phyloP scores from a whole-genome alignment of 2,113 vertebrate genomes.

The Pterocles gutturalis region DNA sequence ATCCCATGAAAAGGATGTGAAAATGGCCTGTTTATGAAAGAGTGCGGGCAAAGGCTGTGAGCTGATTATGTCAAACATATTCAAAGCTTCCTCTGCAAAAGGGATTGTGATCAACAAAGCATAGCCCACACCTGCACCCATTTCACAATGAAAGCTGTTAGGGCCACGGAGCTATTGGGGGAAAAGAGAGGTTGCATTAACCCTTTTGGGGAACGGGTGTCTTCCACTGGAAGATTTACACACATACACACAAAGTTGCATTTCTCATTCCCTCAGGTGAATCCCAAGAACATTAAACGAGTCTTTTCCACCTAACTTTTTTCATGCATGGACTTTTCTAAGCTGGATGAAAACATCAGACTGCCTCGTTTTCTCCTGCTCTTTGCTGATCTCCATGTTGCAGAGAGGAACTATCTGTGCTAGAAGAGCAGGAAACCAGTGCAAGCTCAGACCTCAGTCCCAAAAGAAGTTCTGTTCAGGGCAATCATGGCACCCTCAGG shows the following conservation, averaged over 20 bases:
- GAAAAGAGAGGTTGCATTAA: slow-evolving; percentile 74
- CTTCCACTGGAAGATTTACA: neutral
- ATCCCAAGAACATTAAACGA: neutral
- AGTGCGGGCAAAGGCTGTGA: slow-evolving; percentile 87
- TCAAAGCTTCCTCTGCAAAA: slow-evolving; percentile 89
- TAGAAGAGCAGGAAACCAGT: neutral
- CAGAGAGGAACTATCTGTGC: neutral
- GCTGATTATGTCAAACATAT: slow-evolving; percentile 97
- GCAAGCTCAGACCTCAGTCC: neutral
- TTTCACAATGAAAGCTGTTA: slow-evolving; percentile 79
- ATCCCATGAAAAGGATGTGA: slow-evolving; percentile 92
- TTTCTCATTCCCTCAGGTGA: neutral
- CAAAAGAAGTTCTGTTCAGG: neutral
- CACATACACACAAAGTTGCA: neutral
- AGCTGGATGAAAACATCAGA: neutral
- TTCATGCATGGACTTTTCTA: neutral
- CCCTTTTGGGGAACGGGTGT: slow-evolving; percentile 23
- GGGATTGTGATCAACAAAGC: slow-evolving; percentile 95
- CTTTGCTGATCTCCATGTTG: neutral
- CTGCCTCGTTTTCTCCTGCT: neutral
- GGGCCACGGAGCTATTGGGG: slow-evolving; percentile 74
- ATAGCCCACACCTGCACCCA: slow-evolving; percentile 90
- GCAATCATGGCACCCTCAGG: neutral
- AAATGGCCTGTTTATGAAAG: slow-evolving; percentile 85
- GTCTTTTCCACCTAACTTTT: neutral